Percentiles rank a stretch among this genome's conserved stretches.
Evolutionary conservation across 1,140 invertebrate genomes (phyloP).

Genomic region (Pseudomyrmex cubaensis): DNA sequence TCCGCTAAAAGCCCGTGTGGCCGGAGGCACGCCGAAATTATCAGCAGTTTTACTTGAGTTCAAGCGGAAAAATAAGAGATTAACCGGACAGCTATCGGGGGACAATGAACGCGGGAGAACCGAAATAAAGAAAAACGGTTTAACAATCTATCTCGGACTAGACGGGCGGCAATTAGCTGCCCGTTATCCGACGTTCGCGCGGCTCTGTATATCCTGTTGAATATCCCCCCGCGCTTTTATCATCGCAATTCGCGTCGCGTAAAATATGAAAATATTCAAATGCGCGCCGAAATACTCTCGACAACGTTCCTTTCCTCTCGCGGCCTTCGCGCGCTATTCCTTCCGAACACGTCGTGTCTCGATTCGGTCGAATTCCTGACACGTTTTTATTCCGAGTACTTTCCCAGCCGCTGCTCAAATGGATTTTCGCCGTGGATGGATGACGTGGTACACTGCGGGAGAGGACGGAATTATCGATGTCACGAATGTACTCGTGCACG

Average conservation of each 20-base stretch:
- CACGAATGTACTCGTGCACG: slow-evolving; percentile 65
- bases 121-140: slow-evolving; percentile 37
- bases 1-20: slow-evolving; percentile 64
- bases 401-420: slow-evolving; percentile 26
- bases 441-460: slow-evolving; percentile 21
- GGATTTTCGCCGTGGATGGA: slow-evolving; percentile 25
- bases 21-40: slow-evolving; percentile 59
- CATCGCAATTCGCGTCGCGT: slow-evolving; percentile 15
- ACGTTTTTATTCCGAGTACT: slow-evolving; percentile 51
- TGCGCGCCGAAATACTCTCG: slow-evolving; percentile 24
- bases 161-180: slow-evolving; percentile 3
- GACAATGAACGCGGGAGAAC: slow-evolving; percentile 14
- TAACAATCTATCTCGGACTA: slow-evolving; percentile 22
- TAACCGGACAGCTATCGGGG: slow-evolving; percentile 17
- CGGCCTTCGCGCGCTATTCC: slow-evolving; percentile 3
- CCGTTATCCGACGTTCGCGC: neutral
- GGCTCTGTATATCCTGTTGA: slow-evolving; percentile 1
- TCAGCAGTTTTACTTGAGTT: slow-evolving; percentile 52
- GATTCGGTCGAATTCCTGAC: slow-evolving; percentile 45
- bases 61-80: slow-evolving; percentile 63
- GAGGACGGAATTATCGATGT: slow-evolving; percentile 39
- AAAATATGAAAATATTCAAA: slow-evolving; percentile 32
- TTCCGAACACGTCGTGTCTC: slow-evolving; percentile 43
- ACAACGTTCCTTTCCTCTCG: neutral
- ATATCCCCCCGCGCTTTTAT: neutral